phyloP scores from a whole-genome alignment of 1,140 invertebrate species.

The Gryllus bimaculatus region DNA sequence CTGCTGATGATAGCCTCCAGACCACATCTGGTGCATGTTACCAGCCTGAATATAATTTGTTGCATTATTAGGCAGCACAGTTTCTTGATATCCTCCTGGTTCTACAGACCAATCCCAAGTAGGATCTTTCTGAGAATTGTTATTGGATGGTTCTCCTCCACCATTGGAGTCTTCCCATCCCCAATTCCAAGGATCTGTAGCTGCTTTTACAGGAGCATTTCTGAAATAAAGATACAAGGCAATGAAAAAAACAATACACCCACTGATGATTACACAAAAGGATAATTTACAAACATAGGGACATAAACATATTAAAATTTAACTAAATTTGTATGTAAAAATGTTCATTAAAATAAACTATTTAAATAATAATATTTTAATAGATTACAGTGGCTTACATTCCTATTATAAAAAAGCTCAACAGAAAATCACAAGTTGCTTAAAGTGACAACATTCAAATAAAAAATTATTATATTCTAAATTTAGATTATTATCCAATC shows the following conservation, averaged over 20 bases:
- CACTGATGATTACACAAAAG: neutral
- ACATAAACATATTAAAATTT: neutral
- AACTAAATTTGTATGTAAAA: no score
- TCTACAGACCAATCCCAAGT: conserved; percentile 20
- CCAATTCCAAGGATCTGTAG: conserved; percentile 24
- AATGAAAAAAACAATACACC: neutral
- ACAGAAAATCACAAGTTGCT: no score
- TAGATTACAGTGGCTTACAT: no score
- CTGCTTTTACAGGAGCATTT: neutral
- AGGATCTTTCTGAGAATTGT: conserved; percentile 20
- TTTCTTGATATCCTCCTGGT: neutral
- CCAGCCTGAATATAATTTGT: neutral
- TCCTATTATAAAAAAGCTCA: no score
- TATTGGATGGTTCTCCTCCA: neutral
- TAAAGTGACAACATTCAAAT: no score
- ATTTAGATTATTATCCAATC: no score
- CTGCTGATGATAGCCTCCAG: neutral
- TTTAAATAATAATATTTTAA: no score
- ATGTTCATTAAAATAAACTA: no score
- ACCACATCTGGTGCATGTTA: neutral
- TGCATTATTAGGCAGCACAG: conserved; percentile 15
- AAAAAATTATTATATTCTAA: no score
- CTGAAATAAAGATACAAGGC: neutral
- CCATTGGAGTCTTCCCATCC: conserved; percentile 22
- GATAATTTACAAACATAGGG: neutral